Conservation (phyloP, 1,140 invertebrate species). For the Cataglyphis hispanica region DNA sequence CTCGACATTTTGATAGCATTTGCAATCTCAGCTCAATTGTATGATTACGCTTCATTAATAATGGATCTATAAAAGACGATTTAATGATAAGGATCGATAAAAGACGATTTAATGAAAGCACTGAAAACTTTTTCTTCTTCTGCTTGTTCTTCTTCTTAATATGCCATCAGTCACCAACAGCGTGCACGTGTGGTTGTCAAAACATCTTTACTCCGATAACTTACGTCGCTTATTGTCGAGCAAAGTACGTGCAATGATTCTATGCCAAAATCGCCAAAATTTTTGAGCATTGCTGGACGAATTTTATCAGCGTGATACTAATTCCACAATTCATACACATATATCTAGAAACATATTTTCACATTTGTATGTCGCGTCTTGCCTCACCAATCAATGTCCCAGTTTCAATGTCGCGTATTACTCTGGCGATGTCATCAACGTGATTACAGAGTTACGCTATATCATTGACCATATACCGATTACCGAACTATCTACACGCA, state of each 20-base stretch:
- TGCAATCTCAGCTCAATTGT: background rate
- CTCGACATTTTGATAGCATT: background rate
- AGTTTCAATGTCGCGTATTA: slow-evolving; percentile 28
- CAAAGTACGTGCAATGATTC: slow-evolving; percentile 19
- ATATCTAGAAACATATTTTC: slow-evolving; percentile 43
- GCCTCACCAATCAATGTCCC: slow-evolving; percentile 30
- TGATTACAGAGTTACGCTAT: slow-evolving; percentile 8
- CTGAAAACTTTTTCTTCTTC: background rate
- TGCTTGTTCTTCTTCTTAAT: slow-evolving; percentile 33
- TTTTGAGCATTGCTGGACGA: background rate
- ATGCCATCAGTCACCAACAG: background rate
- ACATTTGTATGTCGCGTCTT: slow-evolving; percentile 8
- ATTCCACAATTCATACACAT: slow-evolving; percentile 23
- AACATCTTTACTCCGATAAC: background rate
- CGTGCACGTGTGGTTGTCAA: slow-evolving; percentile 15
- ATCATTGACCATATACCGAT: slow-evolving; percentile 11
- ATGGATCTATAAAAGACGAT: background rate
- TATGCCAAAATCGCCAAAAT: background rate
- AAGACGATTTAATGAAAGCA: background rate
- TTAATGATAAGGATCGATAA: background rate
- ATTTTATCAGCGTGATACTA: slow-evolving; percentile 2
- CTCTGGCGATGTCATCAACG: slow-evolving; percentile 1
- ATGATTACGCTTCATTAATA: slow-evolving; percentile 23
- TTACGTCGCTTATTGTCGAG: slow-evolving; percentile 4
- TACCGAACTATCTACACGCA: slow-evolving; percentile 40